Evolutionary conservation across 2,797 vertebrate genomes (phyloP), one percentile per base, ranked within the genome.

Genomic region (Toxotes lorentzi): DNA sequence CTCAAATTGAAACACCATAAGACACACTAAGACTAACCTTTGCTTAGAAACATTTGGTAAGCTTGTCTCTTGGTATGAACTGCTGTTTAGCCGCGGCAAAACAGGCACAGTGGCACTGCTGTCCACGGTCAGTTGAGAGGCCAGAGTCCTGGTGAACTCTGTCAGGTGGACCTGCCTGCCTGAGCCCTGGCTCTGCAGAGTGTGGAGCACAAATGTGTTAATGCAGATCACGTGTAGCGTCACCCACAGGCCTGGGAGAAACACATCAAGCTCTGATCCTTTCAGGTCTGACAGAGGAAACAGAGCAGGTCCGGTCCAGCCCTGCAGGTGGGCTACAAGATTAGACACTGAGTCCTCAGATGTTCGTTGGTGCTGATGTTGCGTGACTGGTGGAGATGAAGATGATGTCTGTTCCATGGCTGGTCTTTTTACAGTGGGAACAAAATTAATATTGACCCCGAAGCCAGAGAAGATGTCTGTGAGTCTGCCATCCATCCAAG

Each of bases 121-220:
- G 41, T 91, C 90, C 19, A 32, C 35, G 0, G 85, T 73, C 79
- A 95, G 79, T 81, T 90, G 86, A 23, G 92, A 89, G 71, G 89
- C 82, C 85, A 94, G 71, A 34, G 78, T 61, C 72, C 77, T 90
- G 72, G 86, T 92, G 79, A 95, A 94, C 47, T 91, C 83, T 0
- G 81, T 53, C 40, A 95, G 85, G 13, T 76, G 78, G 48, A 83
- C 70, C 9, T 47, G 75, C 21, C 60, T 80, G 35, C 60, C 63
- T 0, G 88, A 88, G n/a, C 71, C 48, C 68, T 41, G 78, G 21
- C 51, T 82, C 86, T 92, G 91, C 84, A 93, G 70, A 1, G 86
- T 66, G 84, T 92, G 89, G n/a, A 95, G 91, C 43, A 91, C 82
- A 53, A 92, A 95, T 0, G 93, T 91, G 84, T 94, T 94, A 79